A percentile compares a stretch with the other conserved stretches of the same genome.
These are phyloP conservation scores for Chamaea fasciata DNA, from an alignment of 2,113 vertebrate genomes.

Conservation along the genomic window DNA sequence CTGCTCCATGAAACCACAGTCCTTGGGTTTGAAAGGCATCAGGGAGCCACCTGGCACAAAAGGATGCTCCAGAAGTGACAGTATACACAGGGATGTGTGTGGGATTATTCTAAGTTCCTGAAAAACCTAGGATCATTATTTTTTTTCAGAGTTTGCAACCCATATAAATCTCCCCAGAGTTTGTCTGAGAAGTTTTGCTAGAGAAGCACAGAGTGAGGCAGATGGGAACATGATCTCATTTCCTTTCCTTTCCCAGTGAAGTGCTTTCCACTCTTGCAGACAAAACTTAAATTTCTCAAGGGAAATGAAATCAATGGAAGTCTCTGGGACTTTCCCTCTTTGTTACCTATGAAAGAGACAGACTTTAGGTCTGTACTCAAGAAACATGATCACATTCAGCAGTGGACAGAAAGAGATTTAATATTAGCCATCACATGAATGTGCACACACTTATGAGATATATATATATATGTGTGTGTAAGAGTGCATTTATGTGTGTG, in stretches of 20 bases:
- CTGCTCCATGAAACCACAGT: neutral
- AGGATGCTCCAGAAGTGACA: neutral
- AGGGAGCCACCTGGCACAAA: neutral
- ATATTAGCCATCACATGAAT: neutral
- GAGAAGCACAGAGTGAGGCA: neutral
- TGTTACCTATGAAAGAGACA: slow-evolving; percentile 41
- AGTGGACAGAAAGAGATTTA: neutral
- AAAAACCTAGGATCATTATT: neutral
- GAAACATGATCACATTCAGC: neutral
- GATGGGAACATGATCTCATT: slow-evolving; percentile 20
- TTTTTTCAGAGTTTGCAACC: neutral
- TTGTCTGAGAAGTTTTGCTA: neutral
- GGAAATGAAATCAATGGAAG: slow-evolving; percentile 32
- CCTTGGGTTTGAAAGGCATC: neutral
- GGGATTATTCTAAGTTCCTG: neutral
- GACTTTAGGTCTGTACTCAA: slow-evolving; percentile 5
- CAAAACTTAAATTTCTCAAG: slow-evolving; percentile 32
- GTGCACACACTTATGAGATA: neutral
- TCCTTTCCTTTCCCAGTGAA: slow-evolving; percentile 14
- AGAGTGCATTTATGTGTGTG: neutral
- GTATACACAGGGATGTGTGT: neutral
- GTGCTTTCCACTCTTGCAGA: slow-evolving; percentile 17
- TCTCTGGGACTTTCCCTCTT: slow-evolving; percentile 14
- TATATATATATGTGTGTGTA: neutral
- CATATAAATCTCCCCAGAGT: neutral